A percentile compares a stretch with the other conserved stretches of the same genome.
phyloP scores from a whole-genome alignment of 2,113 vertebrate genomes.

The Hyla sarda region DNA sequence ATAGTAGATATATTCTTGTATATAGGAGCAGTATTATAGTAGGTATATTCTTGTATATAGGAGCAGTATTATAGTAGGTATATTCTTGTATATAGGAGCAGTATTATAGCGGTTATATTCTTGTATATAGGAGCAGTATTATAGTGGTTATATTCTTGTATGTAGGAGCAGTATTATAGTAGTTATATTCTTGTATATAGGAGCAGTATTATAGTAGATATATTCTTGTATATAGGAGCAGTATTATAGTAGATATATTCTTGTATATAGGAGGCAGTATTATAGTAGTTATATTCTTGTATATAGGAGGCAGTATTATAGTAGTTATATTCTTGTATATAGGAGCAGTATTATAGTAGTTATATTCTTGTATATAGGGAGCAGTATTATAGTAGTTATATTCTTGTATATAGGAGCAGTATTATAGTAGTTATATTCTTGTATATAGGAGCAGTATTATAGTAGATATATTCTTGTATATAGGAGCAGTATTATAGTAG shows the following conservation, averaged over 20 bases:
- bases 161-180: neutral
- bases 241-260: neutral
- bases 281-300: constrained; percentile 7
- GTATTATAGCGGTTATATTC: neutral
- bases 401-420: neutral
- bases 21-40: neutral
- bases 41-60: constrained; percentile 1
- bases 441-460: neutral
- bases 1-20: neutral
- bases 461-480: neutral
- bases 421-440: constrained; percentile 1
- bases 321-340: too few species aligned
- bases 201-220: neutral
- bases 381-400: neutral
- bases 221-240: too few species aligned
- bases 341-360: neutral
- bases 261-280: neutral
- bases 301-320: neutral
- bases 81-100: neutral
- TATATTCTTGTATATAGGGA: neutral
- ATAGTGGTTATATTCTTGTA: neutral
- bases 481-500: neutral
- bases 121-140: neutral
- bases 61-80: neutral
- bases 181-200: neutral